Evolutionary conservation across 2,888 invertebrate genomes (phyloP).

Genomic region (Endotricha flammealis): DNA sequence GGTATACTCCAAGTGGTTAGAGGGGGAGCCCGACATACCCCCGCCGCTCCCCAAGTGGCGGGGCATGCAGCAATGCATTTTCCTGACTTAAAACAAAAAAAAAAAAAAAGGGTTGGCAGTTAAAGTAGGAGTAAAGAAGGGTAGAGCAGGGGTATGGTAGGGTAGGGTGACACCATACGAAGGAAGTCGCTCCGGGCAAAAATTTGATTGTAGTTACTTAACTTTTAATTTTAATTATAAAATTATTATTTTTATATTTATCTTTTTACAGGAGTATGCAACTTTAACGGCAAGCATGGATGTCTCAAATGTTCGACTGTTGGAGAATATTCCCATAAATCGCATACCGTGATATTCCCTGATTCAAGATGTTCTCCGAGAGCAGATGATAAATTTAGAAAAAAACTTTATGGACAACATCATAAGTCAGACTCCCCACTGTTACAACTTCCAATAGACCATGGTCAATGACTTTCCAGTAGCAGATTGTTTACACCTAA

Average conservation of each 20-base stretch:
- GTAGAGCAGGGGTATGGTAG: too few relatives aligned
- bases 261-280: slow-evolving; percentile 17
- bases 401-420: slow-evolving; percentile 21
- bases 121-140: too few relatives aligned
- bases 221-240: neutral
- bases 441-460: slow-evolving; percentile 19
- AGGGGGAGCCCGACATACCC: too few relatives aligned
- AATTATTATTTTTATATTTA: neutral
- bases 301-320: slow-evolving; percentile 19
- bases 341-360: slow-evolving; percentile 16
- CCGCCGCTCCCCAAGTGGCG: too few relatives aligned
- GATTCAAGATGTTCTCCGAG: slow-evolving; percentile 8
- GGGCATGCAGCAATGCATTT: too few relatives aligned
- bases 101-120: too few relatives aligned
- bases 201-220: too few relatives aligned
- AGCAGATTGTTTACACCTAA: slow-evolving; percentile 23
- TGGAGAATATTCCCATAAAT: slow-evolving; percentile 20
- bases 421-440: slow-evolving; percentile 23
- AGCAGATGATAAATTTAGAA: slow-evolving; percentile 21
- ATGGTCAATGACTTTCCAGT: slow-evolving; percentile 27
- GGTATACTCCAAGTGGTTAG: too few relatives aligned
- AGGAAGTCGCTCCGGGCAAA: too few relatives aligned
- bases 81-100: too few relatives aligned
- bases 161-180: too few relatives aligned
- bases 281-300: slow-evolving; percentile 19